Evolutionary conservation across 2,888 invertebrate genomes (phyloP).

Genomic region (Zaprionus lineosus): DNA sequence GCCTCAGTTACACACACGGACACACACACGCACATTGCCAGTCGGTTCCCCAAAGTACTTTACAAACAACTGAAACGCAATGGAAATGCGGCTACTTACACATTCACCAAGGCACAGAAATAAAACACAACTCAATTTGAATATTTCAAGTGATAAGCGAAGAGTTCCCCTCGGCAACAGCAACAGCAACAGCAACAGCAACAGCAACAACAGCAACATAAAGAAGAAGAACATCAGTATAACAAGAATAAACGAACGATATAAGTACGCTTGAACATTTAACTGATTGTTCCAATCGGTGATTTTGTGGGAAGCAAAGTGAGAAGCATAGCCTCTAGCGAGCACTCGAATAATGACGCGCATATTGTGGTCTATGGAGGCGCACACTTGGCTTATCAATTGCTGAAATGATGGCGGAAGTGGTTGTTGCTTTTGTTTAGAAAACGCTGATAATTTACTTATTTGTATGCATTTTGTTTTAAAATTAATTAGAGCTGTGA

Average conservation of each 20-base stretch:
- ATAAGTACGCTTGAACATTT: slow-evolving; percentile 58
- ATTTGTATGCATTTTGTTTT: slow-evolving; percentile 55
- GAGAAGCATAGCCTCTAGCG: slow-evolving; percentile 60
- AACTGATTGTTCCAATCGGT: slow-evolving; percentile 77
- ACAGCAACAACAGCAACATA: slow-evolving; percentile 8
- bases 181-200: not conserved
- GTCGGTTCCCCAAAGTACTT: slow-evolving; percentile 47
- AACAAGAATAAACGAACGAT: slow-evolving; percentile 26
- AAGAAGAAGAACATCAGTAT: too few species aligned
- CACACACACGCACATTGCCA: slow-evolving; percentile 1
- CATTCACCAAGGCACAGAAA: slow-evolving; percentile 35
- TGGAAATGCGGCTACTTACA: slow-evolving; percentile 70
- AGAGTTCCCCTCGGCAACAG: too few species aligned
- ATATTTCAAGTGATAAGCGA: slow-evolving; percentile 54
- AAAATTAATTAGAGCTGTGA: slow-evolving; percentile 60
- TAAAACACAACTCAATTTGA: slow-evolving; percentile 54
- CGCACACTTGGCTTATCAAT: slow-evolving; percentile 58
- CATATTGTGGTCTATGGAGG: slow-evolving; percentile 31
- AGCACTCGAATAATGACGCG: slow-evolving; percentile 27
- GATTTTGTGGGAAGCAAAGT: slow-evolving; percentile 65
- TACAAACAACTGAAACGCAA: slow-evolving; percentile 60
- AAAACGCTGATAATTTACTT: slow-evolving; percentile 47
- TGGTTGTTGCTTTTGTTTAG: slow-evolving; percentile 49
- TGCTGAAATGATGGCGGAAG: slow-evolving; percentile 78
- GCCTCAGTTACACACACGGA: slow-evolving; percentile 10